Conservation (phyloP, 2,888 invertebrate species). For the Endotricha flammealis region DNA sequence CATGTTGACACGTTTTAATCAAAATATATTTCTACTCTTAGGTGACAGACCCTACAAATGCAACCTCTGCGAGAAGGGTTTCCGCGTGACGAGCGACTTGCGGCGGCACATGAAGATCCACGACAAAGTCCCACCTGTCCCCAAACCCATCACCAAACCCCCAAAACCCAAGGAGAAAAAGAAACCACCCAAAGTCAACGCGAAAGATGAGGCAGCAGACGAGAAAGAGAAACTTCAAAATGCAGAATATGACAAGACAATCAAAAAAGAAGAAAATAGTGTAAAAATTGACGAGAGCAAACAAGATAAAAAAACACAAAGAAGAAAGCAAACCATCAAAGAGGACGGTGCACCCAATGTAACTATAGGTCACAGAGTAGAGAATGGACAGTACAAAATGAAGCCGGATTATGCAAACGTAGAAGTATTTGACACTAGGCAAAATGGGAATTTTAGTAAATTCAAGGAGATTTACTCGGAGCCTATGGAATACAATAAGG, state of each 20-base stretch:
- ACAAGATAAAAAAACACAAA: slow-evolving; percentile 26
- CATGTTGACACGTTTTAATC: background rate
- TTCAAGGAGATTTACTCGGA: slow-evolving; percentile 45
- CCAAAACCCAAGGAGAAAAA: slow-evolving; percentile 4
- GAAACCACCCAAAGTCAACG: slow-evolving; percentile 18
- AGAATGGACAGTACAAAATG: slow-evolving; percentile 36
- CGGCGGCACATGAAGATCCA: slow-evolving; percentile 88
- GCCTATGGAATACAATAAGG: slow-evolving; percentile 24
- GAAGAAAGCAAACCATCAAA: slow-evolving; percentile 25
- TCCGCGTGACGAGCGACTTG: slow-evolving; percentile 90
- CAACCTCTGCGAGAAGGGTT: slow-evolving; percentile 86
- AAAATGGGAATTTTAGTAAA: slow-evolving; percentile 32
- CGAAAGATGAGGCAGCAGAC: slow-evolving; percentile 15
- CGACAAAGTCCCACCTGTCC: slow-evolving; percentile 52
- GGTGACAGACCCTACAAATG: slow-evolving; percentile 89
- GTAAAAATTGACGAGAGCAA: slow-evolving; percentile 6
- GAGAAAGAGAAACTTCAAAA: background rate
- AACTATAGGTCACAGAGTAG: slow-evolving; percentile 33
- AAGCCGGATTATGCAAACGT: slow-evolving; percentile 32
- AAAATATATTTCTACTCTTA: slow-evolving; percentile 31
- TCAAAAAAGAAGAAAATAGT: background rate
- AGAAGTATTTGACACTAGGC: slow-evolving; percentile 37
- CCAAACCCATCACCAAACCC: too few species aligned
- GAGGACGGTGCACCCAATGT: slow-evolving; percentile 55
- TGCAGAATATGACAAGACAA: background rate